Percentiles rank a stretch among this genome's conserved stretches.
Evolutionary conservation across 2,888 invertebrate species (phyloP).

Genomic region (Resseliella maxima): DNA sequence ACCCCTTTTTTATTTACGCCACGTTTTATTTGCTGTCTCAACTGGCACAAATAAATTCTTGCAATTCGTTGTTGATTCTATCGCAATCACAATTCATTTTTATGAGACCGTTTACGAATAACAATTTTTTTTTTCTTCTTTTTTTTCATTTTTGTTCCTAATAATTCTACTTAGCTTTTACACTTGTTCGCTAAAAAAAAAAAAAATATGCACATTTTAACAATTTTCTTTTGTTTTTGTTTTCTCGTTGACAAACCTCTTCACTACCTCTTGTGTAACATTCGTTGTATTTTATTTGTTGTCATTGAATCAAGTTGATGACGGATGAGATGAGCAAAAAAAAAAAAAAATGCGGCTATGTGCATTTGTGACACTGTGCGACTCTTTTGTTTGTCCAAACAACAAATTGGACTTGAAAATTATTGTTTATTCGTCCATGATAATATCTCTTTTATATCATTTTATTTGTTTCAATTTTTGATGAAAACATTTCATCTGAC

Average conservation of each 20-base stretch:
- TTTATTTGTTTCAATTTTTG: slow-evolving; percentile 3
- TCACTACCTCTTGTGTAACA: background rate
- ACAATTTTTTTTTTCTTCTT: background rate
- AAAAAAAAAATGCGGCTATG: background rate
- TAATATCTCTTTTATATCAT: background rate
- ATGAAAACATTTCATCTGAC: slow-evolving; percentile 17
- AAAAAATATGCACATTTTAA: background rate
- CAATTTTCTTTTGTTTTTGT: background rate
- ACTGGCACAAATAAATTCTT: slow-evolving; percentile 3
- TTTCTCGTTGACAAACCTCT: background rate
- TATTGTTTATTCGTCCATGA: slow-evolving; percentile 5
- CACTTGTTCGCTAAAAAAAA: slow-evolving; percentile 21
- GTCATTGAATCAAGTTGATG: background rate
- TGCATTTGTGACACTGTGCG: background rate
- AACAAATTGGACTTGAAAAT: slow-evolving; percentile 16
- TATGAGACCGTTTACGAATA: background rate
- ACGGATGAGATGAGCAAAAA: no score
- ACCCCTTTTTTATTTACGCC: background rate
- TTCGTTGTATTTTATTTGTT: background rate
- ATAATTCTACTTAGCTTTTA: background rate
- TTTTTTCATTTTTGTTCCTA: no score
- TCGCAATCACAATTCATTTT: slow-evolving; percentile 2
- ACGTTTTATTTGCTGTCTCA: background rate
- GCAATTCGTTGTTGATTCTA: background rate
- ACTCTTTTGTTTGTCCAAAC: background rate